Evolutionary conservation across 1,140 invertebrate species (phyloP), one percentile per base, ranked within the genome.

Genomic region (Polypedilum vanderplanki): DNA sequence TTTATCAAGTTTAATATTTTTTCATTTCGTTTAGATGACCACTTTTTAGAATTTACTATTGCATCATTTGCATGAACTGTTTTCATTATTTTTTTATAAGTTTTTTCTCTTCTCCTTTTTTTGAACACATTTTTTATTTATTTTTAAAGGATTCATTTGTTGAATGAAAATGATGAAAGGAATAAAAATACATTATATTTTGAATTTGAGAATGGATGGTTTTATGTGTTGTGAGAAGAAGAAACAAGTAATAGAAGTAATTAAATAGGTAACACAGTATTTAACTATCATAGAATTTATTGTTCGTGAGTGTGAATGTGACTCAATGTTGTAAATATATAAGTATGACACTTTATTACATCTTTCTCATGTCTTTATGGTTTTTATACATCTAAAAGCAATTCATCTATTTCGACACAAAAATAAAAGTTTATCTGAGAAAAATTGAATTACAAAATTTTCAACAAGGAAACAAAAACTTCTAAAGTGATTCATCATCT

Each of bases 81-180:
- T 57, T 57, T 57, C 5, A 33, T 33, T 3, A 3, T 33, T 33
- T 46, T 46, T 46, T 15, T 9, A n/a, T 57, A 57, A 57, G 46
- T 57, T 57, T 57, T 57, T 1, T 57, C 1, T 57, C n/a, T 57
- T 15, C 10, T 57, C 15, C 12, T 15, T 12, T 57, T 57, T 57
- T 57, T 57, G 46, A 57, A 57, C 46, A 57, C 46, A 57, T 57
- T 57, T n/a, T 57, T 57, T 46, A 46, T 57, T 57, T 57, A 57
- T 57, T 57, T 57, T 57, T 57, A n/a, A 46, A 12, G 41, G 15
- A 46, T 57, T 57, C n/a, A n/a, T 57, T 57, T 57, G 15, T 46
- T 46, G 41, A n/a, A 57, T 57, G 46, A 57, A 57, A 46, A 46
- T 46, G 15, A 57, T 57, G 12, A 57, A 33, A 46, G 41, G 46